Base-by-base conservation (phyloP, 23 tunicate genomes). In the Ciona savignyi region DNA sequence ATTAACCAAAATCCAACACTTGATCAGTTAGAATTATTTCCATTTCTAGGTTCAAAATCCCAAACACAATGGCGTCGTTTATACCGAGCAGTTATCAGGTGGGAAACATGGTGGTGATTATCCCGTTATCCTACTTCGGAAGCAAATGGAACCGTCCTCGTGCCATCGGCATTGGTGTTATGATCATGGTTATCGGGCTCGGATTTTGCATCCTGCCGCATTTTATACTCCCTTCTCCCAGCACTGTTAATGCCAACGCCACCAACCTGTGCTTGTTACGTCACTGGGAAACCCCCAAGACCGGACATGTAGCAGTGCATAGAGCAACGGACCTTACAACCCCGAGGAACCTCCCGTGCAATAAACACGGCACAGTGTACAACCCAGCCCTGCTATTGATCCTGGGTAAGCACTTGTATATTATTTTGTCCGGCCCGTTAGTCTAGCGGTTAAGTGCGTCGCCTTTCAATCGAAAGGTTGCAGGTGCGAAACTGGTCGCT, bases 61-160 rank as follows among this genome's bases (percentile, higher is more conserved):
- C 96, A 35, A 82, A 88, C 73, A 88, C 86, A n/a, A 88, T 88
- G 96, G 96, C 96, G 0, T 88, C 96, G 42, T 88, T 88, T 56
- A 88, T 88, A 74, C 87, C 87, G 0, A 82, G 87, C 80, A 71
- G 83, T 60, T 88, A 88, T 68, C 96, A 88, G 66, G 48, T 88
- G 2, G 87, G 96, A 25, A 88, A 69, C 69, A 77, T 82, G 80
- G 77, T 88, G 1, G 87, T 85, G 62, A 82, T 88, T 26, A 88
- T 88, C 32, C 96, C 96, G 6, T 84, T 88, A 15, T 88, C 96
- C 34, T 88, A 71, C 62, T 88, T 76, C 75, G 96, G 96, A 0
- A 62, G 70, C 31, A 77, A 82, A 42, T 82, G 73, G 56, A 86
- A 88, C 73, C 71, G 87, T 4, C 96, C 96, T 30, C 73, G 86